Percentiles rank a stretch among this genome's conserved stretches.
Conservation (phyloP, 2,113 vertebrate genomes). For the Saguinus midas region DNA sequence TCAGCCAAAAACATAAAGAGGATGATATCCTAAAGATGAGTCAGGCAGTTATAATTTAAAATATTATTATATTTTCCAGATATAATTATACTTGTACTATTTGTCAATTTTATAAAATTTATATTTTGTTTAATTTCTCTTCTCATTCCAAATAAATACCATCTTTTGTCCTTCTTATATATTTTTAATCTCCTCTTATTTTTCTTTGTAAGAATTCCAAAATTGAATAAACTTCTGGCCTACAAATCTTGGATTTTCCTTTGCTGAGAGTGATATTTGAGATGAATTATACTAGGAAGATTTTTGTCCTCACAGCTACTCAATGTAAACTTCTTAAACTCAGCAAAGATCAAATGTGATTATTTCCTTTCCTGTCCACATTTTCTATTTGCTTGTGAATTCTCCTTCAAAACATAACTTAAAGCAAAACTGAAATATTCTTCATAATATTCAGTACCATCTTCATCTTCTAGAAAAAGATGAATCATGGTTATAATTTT, state of each 20-base stretch:
- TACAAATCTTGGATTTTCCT: neutral
- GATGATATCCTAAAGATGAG: neutral
- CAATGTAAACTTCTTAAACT: constrained; percentile 6
- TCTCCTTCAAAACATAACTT: neutral
- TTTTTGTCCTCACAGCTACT: neutral
- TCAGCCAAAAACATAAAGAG: constrained; percentile 15
- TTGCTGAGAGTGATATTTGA: neutral
- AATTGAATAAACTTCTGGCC: neutral
- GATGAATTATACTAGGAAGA: neutral
- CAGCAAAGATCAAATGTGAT: constrained; percentile 1
- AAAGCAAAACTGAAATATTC: constrained; percentile 5
- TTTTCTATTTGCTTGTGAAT: constrained; percentile 6
- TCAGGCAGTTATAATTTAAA: constrained; percentile 26
- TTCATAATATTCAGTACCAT: constrained; percentile 35
- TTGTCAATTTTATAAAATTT: neutral
- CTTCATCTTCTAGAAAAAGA: constrained; percentile 61
- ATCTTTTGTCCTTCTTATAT: neutral
- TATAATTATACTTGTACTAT: neutral
- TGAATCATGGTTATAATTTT: constrained; percentile 63
- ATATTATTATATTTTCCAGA: neutral
- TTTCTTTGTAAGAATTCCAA: constrained; percentile 23
- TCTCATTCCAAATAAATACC: constrained; percentile 22
- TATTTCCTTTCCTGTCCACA: constrained; percentile 22
- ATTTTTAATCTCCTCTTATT: constrained; percentile 22
- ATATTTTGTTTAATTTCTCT: constrained; percentile 1